Evolutionary conservation across 2,113 vertebrate genomes (phyloP).

Genomic region (human): DNA sequence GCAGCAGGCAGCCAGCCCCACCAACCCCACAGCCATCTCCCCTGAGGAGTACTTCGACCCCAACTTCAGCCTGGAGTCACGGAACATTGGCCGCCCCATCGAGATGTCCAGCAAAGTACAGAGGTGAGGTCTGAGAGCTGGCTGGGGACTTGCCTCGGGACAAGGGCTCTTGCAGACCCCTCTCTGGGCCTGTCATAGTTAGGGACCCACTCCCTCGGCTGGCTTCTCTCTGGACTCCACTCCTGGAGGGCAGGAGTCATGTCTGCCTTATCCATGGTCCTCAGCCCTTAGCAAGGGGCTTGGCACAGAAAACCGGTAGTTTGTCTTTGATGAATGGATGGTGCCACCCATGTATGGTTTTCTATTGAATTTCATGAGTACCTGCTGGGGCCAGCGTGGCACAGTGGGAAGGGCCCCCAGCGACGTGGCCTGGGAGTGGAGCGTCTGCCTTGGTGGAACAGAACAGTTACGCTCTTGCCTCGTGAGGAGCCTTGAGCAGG

Average conservation of each 20-base stretch:
- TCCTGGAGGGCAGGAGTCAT: not conserved
- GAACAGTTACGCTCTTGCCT: not conserved
- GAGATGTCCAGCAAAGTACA: slow-evolving; percentile 98
- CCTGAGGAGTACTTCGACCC: slow-evolving; percentile 97
- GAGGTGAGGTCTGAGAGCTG: slow-evolving; percentile 86
- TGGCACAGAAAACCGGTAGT: not conserved
- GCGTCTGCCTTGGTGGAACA: not conserved
- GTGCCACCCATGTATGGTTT: not conserved
- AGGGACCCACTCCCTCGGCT: not conserved
- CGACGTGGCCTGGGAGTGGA: not conserved
- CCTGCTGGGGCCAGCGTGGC: not conserved
- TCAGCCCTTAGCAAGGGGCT: not conserved
- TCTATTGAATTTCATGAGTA: not conserved
- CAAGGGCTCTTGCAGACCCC: not conserved
- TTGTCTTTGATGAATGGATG: not conserved
- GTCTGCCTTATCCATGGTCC: not conserved
- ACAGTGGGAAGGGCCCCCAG: not conserved
- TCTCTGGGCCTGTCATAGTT: not conserved
- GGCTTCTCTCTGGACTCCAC: not conserved
- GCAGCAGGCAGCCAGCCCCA: slow-evolving; percentile 92
- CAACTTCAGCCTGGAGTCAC: slow-evolving; percentile 86
- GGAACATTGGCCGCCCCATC: slow-evolving; percentile 95
- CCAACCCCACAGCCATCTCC: slow-evolving; percentile 94
- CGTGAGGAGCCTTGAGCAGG: not conserved
- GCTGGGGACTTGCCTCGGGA: not conserved